phyloP scores from a whole-genome alignment of 2,888 invertebrate species.

The Leptopilina drosophilae region DNA sequence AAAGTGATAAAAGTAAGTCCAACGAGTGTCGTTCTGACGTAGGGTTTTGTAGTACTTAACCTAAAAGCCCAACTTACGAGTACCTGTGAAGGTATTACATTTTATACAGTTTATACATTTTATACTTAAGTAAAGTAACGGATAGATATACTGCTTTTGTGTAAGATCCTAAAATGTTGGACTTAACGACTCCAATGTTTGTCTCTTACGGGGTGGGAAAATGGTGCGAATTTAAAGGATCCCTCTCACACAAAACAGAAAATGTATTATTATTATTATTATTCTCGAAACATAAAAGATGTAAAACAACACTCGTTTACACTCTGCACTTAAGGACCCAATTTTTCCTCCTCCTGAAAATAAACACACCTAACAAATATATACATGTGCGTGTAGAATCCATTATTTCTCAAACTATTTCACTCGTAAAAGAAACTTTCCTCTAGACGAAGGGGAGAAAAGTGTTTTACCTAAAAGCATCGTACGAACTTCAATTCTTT shows the following conservation, averaged over 20 bases:
- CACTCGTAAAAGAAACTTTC: constrained; percentile 24
- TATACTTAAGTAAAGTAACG: constrained; percentile 28
- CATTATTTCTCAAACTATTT: constrained; percentile 19
- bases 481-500: constrained; percentile 1
- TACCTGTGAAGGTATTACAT: constrained; percentile 14
- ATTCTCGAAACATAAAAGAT: constrained; percentile 6
- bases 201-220: neutral
- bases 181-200: constrained; percentile 9
- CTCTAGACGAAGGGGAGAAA: neutral
- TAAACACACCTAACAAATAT: neutral
- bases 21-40: constrained; percentile 30
- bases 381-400: constrained; percentile 22
- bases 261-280: constrained; percentile 13
- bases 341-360: neutral
- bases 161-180: constrained; percentile 12
- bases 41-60: constrained; percentile 22
- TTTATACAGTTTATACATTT: constrained; percentile 16
- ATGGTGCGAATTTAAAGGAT: constrained; percentile 15
- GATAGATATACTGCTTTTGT: neutral
- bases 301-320: constrained; percentile 33
- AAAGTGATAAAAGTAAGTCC: constrained; percentile 67
- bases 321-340: neutral
- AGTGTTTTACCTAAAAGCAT: constrained; percentile 5
- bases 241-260: too few species aligned
- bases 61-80: constrained; percentile 33